phyloP scores from a whole-genome alignment of 64 coral and sea anemone genomes.

The Trachythela sp. region DNA sequence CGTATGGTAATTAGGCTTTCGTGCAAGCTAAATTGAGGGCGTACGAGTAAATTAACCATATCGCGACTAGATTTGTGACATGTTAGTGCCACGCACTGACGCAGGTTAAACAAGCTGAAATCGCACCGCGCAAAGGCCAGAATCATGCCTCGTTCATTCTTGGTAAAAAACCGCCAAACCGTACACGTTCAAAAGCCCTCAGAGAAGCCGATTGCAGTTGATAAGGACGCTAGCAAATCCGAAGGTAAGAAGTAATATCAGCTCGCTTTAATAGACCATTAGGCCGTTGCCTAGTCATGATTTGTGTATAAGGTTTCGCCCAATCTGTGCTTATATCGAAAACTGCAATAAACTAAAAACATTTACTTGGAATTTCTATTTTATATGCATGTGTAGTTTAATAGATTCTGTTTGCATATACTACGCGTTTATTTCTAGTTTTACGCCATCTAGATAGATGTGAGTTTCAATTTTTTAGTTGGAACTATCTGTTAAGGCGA shows the following conservation, averaged over 20 bases:
- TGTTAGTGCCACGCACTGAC: background rate
- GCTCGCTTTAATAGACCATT: background rate
- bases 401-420: no score
- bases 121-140: background rate
- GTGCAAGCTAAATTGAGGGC: background rate
- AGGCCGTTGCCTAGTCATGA: background rate
- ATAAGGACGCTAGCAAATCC: background rate
- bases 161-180: background rate
- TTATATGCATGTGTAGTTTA: no score
- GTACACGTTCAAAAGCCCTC: background rate
- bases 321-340: background rate
- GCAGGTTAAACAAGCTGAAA: background rate
- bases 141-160: background rate
- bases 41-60: background rate
- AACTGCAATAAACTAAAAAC: no score
- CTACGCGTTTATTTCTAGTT: no score
- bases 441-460: no score
- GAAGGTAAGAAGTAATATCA: background rate
- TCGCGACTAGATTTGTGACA: background rate
- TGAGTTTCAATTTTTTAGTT: no score
- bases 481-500: no score
- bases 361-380: no score
- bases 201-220: background rate
- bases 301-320: background rate
- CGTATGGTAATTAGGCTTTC: background rate